A percentile compares a stretch with the other conserved stretches of the same genome.
These are phyloP conservation scores for Latrodectus geometricus DNA, from an alignment of 1,140 invertebrate species.

Conservation along the genomic window DNA sequence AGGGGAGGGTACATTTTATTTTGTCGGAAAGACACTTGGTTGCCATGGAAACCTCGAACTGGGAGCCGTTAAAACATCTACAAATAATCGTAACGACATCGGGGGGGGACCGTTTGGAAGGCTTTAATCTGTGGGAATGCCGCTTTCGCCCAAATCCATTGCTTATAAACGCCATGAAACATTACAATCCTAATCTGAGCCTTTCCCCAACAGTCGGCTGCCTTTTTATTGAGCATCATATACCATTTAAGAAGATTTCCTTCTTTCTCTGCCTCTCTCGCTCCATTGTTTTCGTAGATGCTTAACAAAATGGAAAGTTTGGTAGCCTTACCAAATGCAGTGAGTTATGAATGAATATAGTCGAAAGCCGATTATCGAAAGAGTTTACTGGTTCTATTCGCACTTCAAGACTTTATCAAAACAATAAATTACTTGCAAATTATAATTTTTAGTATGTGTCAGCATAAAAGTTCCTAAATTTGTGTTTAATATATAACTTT, in stretches of 20 bases:
- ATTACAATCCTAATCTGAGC: slow-evolving; percentile 31
- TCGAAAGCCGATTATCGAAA: too few species aligned
- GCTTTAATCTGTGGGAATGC: slow-evolving; percentile 47
- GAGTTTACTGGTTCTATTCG: too few species aligned
- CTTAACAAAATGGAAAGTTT: too few species aligned
- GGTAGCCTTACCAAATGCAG: too few species aligned
- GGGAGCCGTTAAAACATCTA: slow-evolving; percentile 58
- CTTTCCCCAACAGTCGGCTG: slow-evolving; percentile 9
- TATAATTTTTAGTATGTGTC: too few species aligned
- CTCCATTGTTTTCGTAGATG: too few species aligned
- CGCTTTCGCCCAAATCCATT: slow-evolving; percentile 48
- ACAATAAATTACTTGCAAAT: too few species aligned
- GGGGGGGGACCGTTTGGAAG: slow-evolving; percentile 21
- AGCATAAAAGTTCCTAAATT: too few species aligned
- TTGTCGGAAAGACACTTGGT: slow-evolving; percentile 2
- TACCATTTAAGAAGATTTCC: slow-evolving; percentile 1
- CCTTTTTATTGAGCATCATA: slow-evolving; percentile 12
- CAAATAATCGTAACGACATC: slow-evolving; percentile 60
- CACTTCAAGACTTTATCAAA: too few species aligned
- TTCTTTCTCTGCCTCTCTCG: neutral
- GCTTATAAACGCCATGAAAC: slow-evolving; percentile 54
- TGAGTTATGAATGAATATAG: too few species aligned
- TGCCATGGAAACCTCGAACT: slow-evolving; percentile 40
- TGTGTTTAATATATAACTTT: too few species aligned
- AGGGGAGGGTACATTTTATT: slow-evolving; percentile 21